A percentile compares a stretch with the other conserved stretches of the same genome.
Conservation (phyloP, 2,888 invertebrate genomes). For the Drosophila dives region DNA sequence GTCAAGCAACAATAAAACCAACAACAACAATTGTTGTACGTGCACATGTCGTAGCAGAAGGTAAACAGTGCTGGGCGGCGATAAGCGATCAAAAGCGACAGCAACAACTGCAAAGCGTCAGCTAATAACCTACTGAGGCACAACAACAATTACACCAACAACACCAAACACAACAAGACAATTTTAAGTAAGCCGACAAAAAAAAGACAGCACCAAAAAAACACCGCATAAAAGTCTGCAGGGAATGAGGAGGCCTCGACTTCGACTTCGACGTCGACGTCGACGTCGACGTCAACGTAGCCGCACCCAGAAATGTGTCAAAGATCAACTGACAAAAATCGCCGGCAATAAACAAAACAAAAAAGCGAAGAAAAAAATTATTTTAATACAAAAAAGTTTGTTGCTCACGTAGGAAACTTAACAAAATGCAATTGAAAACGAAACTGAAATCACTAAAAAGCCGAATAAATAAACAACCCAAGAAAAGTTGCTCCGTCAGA, state of each 20-base stretch:
- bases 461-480: slow-evolving; percentile 5
- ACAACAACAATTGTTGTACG: slow-evolving; percentile 64
- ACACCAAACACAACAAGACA: slow-evolving; percentile 29
- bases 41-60: slow-evolving; percentile 70
- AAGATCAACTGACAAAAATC: slow-evolving; percentile 82
- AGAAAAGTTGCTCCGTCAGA: slow-evolving; percentile 64
- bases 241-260: slow-evolving; percentile 25
- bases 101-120: slow-evolving; percentile 63
- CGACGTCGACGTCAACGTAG: slow-evolving; percentile 25
- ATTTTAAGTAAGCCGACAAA: slow-evolving; percentile 44
- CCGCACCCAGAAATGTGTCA: slow-evolving; percentile 81
- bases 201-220: slow-evolving; percentile 15
- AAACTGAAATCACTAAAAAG: slow-evolving; percentile 59
- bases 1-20: slow-evolving; percentile 26
- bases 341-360: slow-evolving; percentile 64
- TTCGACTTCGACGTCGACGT: slow-evolving; percentile 5
- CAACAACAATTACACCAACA: slow-evolving; percentile 39
- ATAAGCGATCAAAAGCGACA: slow-evolving; percentile 71
- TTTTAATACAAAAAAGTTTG: slow-evolving; percentile 24
- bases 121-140: slow-evolving; percentile 72
- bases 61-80: slow-evolving; percentile 53
- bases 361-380: slow-evolving; percentile 18
- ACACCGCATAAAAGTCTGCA: neutral
- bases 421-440: slow-evolving; percentile 69
- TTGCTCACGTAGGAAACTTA: slow-evolving; percentile 39